Evolutionary conservation across 1,140 invertebrate species (phyloP), one percentile per base, ranked within the genome.

Genomic region (Magallana ariakensis): DNA sequence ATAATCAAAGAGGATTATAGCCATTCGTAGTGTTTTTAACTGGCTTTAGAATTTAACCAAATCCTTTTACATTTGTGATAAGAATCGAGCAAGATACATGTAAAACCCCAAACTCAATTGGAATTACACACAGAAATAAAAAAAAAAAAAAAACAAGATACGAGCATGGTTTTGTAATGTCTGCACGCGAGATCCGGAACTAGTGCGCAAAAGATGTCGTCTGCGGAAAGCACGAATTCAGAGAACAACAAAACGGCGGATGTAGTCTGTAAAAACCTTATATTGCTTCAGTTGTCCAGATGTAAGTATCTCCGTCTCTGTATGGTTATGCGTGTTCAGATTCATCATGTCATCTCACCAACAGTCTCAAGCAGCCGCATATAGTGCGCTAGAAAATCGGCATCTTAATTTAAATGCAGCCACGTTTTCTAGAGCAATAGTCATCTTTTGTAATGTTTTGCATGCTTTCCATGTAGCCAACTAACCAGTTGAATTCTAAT

Each of bases 281-380:
- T 75, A 26, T 26, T 70, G 22, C 62, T 75, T 75, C 66, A 75
- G 66, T 75, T 75, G 66, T 75, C 66, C 22, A 75, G 66, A 75
- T 75, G 66, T 75, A 75, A 75, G 66, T 75, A 75, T 26, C 3
- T 46, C 33, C 13, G 66, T 13, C 66, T 46, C 9, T 75, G 66
- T 75, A 26, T 66, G 16, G 7, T 62, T 15, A 16, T 75, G 66
- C 2, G 11, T 75, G 66, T 26, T 75, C 66, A 75, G 66, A 75
- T 26, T 13, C 66, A 75, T 75, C 11, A 19, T 26, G 33, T 75
- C 66, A 75, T 75, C n/a, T n/a, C 58, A 60, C 66, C 9, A 19
- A 26, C 22, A 75, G 66, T 75, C 66, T 75, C 13, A 19, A 46
- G 5, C 22, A 75, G 19, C 4, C 22, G 19, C 13, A 26, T 7